A percentile compares a stretch with the other conserved stretches of the same genome.
These are phyloP conservation scores for Carposina sasakii DNA, from an alignment of 1,140 invertebrate species.

Conservation along the genomic window DNA sequence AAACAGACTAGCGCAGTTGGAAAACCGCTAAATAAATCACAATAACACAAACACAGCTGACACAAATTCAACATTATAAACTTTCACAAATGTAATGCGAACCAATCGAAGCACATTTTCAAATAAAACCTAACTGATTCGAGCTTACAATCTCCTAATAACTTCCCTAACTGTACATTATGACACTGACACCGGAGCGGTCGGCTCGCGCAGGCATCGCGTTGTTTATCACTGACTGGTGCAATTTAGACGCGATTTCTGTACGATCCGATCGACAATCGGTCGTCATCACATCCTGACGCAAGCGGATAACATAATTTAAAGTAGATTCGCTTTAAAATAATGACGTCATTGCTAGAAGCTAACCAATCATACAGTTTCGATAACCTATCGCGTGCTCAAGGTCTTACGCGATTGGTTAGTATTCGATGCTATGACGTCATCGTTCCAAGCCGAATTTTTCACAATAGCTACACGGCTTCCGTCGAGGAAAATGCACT, in stretches of 20 bases:
- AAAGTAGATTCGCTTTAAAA: too few species aligned
- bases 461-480: conserved; percentile 31
- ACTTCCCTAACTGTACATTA: conserved; percentile 38
- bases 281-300: conserved; percentile 25
- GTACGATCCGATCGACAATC: conserved; percentile 1
- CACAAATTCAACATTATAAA: conserved; percentile 21
- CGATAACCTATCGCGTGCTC: too few species aligned
- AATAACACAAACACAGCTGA: conserved; percentile 20
- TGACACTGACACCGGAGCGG: conserved; percentile 30
- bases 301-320: too few species aligned
- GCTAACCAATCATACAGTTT: too few species aligned
- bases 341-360: too few species aligned
- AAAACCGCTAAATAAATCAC: conserved; percentile 19
- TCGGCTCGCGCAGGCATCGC: conserved; percentile 6
- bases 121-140: conserved; percentile 30
- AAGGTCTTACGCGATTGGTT: too few species aligned
- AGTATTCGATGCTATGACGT: too few species aligned
- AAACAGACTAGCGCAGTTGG: neutral
- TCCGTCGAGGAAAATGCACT: conserved; percentile 33
- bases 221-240: neutral
- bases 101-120: conserved; percentile 26
- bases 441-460: too few species aligned
- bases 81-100: conserved; percentile 18
- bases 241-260: too few species aligned
- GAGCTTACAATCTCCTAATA: conserved; percentile 28